Evolutionary conservation across 2,797 vertebrate species (phyloP).

Genomic region (Cheirogaleus major): DNA sequence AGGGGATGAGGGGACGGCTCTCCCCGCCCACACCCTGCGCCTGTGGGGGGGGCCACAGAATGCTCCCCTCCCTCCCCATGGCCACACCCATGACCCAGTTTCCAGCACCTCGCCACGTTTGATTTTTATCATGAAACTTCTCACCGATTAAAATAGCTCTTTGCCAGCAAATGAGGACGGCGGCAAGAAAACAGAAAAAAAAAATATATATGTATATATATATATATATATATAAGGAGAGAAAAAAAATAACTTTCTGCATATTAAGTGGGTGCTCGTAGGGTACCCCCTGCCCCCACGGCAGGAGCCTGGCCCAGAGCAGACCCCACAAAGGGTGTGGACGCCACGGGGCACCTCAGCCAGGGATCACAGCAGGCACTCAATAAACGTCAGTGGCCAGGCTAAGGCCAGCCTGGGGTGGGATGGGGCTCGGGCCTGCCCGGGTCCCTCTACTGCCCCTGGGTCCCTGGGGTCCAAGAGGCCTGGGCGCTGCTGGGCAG

Average conservation of each 20-base stretch:
- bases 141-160: neutral
- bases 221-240: too few species aligned
- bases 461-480: neutral
- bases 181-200: too few species aligned
- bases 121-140: neutral
- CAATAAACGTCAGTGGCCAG: accelerated
- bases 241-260: too few species aligned
- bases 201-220: too few species aligned
- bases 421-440: neutral
- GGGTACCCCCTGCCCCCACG: neutral
- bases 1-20: neutral
- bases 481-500: neutral
- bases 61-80: neutral
- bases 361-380: neutral
- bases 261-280: too few species aligned
- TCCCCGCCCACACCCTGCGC: neutral
- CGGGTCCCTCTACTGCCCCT: neutral
- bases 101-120: neutral
- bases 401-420: neutral
- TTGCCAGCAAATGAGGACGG: too few species aligned
- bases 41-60: neutral
- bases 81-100: neutral
- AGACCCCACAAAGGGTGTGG: too few species aligned
- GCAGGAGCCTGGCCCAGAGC: neutral
- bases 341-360: neutral